phyloP scores from a whole-genome alignment of 2,797 vertebrate genomes.

The Pseudomugil tenellus region DNA sequence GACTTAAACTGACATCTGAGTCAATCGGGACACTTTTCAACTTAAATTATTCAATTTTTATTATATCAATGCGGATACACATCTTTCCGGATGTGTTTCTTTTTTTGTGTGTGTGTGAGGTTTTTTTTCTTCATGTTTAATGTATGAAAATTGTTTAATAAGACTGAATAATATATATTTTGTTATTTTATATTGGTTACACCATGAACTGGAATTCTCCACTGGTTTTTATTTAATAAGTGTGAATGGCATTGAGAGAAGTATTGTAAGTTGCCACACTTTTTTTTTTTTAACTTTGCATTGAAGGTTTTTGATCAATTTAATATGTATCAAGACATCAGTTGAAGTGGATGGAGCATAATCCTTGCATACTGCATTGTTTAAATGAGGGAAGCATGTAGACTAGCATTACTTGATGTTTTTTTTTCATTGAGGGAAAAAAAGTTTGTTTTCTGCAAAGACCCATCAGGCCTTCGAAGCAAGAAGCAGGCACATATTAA shows the following conservation, averaged over 20 bases:
- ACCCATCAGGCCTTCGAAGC: neutral
- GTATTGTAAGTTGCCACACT: slow-evolving; percentile 29
- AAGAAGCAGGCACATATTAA: neutral
- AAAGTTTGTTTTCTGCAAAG: neutral
- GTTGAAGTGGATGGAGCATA: slow-evolving; percentile 2
- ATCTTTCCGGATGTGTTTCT: slow-evolving; percentile 11
- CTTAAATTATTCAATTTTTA: slow-evolving; percentile 48
- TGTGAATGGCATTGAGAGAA: slow-evolving; percentile 40
- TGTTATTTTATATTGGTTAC: slow-evolving; percentile 52
- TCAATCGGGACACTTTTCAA: slow-evolving; percentile 60
- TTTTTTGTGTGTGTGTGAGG: too few relatives aligned
- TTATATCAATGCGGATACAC: slow-evolving; percentile 41
- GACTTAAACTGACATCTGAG: slow-evolving; percentile 60
- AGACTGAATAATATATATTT: slow-evolving; percentile 44
- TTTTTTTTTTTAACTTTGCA: slow-evolving; percentile 11
- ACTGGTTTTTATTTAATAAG: slow-evolving; percentile 23
- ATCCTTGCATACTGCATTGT: neutral
- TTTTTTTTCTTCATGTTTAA: slow-evolving; percentile 3
- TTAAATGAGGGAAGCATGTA: slow-evolving; percentile 2
- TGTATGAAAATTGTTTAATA: slow-evolving; percentile 39
- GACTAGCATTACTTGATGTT: neutral
- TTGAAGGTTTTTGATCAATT: slow-evolving; percentile 23
- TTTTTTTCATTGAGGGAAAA: neutral
- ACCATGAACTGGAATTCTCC: slow-evolving; percentile 43
- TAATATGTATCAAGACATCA: slow-evolving; percentile 7